These are phyloP conservation scores for Asarcornis scutulata DNA, from an alignment of 2,113 vertebrate species.

Conservation along the genomic window DNA sequence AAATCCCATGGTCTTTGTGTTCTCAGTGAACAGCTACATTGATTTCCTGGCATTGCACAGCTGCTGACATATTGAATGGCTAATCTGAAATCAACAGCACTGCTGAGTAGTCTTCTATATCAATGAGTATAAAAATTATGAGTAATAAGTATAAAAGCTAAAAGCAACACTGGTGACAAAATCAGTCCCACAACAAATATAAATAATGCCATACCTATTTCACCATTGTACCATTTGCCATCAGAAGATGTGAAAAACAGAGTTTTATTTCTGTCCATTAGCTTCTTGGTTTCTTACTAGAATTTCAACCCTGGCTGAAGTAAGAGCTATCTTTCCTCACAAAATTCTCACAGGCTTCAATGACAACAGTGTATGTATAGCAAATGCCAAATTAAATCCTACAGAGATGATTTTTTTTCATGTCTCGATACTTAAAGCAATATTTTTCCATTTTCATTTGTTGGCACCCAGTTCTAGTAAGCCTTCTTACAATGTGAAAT, in stretches of 20 bases:
- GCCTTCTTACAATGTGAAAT: background rate
- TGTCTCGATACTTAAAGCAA: background rate
- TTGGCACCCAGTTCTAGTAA: background rate
- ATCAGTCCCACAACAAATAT: background rate
- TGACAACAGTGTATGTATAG: background rate
- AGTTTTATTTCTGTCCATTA: background rate
- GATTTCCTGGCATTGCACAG: background rate
- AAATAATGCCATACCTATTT: background rate
- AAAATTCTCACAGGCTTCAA: background rate
- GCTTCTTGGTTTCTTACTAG: background rate
- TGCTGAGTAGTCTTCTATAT: background rate
- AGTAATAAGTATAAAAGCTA: background rate
- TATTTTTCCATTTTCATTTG: background rate
- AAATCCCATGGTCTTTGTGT: background rate
- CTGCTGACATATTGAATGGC: background rate
- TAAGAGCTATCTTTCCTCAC: background rate
- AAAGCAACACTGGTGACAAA: background rate
- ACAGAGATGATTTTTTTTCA: background rate
- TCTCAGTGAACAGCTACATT: background rate
- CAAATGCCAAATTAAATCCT: background rate
- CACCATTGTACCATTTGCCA: background rate
- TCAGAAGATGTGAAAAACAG: background rate
- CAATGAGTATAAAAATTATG: background rate
- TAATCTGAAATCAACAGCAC: background rate
- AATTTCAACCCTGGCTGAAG: background rate